phyloP scores from a whole-genome alignment of 2,797 vertebrate species.

The Toxotes lorentzi region DNA sequence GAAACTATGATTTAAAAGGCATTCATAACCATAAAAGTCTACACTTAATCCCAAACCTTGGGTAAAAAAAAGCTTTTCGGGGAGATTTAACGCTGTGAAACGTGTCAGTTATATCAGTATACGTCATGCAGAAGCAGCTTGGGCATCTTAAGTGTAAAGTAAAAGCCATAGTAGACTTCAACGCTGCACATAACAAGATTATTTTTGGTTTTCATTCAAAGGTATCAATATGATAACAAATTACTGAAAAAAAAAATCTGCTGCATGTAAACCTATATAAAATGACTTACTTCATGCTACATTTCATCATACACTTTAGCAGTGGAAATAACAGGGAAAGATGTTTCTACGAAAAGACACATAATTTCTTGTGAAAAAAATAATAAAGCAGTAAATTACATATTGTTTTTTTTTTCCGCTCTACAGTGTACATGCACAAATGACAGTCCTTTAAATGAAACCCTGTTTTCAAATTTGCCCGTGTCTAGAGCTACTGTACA shows the following conservation, averaged over 20 bases:
- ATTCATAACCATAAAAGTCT: background rate
- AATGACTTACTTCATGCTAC: conserved; percentile 22
- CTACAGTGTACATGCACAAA: conserved; percentile 41
- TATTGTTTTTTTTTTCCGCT: conserved; percentile 18
- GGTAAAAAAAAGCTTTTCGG: conserved; percentile 1
- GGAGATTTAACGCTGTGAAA: conserved; percentile 26
- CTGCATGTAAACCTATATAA: conserved; percentile 11
- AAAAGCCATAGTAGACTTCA: conserved; percentile 44
- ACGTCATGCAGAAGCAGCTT: conserved; percentile 10
- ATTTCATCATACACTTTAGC: conserved; percentile 12
- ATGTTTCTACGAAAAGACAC: conserved; percentile 15
- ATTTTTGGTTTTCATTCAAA: conserved; percentile 53
- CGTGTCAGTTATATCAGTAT: background rate
- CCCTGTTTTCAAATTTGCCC: conserved; percentile 22
- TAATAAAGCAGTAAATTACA: conserved; percentile 43
- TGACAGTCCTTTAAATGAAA: conserved; percentile 36
- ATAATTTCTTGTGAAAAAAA: conserved; percentile 21
- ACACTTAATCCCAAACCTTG: conserved; percentile 3
- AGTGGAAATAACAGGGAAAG: conserved; percentile 7
- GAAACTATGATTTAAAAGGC: conserved; percentile 6
- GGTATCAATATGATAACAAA: conserved; percentile 24
- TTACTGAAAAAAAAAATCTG: background rate
- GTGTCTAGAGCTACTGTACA: conserved; percentile 46
- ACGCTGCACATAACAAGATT: conserved; percentile 13
- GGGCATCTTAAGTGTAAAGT: conserved; percentile 18